phyloP scores from a whole-genome alignment of 2,797 vertebrate species.

The Tolypeutes matacus region DNA sequence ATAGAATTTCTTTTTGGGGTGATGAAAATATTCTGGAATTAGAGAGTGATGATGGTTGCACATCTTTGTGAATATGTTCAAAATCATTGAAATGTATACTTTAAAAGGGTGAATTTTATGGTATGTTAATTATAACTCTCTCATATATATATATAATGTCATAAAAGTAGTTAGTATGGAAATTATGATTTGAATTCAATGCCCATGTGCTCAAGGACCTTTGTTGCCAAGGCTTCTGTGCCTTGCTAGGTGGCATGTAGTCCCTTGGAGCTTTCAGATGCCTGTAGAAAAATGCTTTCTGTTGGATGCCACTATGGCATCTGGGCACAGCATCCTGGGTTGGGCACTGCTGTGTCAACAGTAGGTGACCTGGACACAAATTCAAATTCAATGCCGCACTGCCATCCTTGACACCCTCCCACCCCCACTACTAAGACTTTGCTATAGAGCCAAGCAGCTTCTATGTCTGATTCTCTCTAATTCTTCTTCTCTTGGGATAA shows the following conservation, averaged over 20 bases:
- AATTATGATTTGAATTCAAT: background rate
- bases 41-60: background rate
- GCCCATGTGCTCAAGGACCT: background rate
- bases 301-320: background rate
- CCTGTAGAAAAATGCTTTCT: background rate
- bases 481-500: background rate
- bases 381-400: background rate
- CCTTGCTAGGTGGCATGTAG: background rate
- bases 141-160: too few relatives aligned
- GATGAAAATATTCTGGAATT: slow-evolving; percentile 51
- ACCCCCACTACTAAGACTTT: background rate
- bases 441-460: background rate
- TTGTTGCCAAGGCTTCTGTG: background rate
- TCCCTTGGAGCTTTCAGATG: background rate
- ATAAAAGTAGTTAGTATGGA: background rate
- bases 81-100: background rate
- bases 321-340: background rate
- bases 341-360: background rate
- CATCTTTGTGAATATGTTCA: background rate
- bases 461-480: background rate
- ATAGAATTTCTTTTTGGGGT: background rate
- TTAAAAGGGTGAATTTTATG: slow-evolving; percentile 1
- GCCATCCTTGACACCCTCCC: background rate
- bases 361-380: background rate
- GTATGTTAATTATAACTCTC: background rate